These are phyloP conservation scores for Hecatera dysodea DNA, from an alignment of 2,888 invertebrate species.

Conservation along the genomic window DNA sequence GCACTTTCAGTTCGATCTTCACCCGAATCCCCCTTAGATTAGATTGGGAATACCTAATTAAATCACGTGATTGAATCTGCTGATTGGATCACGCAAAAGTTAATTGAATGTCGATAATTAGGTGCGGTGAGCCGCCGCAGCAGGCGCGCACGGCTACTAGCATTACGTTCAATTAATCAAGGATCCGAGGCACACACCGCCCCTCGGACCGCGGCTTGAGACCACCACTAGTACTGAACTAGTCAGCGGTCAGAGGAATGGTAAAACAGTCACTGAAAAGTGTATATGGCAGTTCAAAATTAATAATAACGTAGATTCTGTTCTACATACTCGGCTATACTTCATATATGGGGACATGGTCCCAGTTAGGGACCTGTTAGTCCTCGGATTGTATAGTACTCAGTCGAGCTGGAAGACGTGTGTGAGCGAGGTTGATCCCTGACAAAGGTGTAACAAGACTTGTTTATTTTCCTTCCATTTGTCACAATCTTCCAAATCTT, in stretches of 20 bases:
- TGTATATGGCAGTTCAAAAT: background rate
- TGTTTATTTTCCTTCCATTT: conserved; percentile 36
- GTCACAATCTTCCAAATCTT: conserved; percentile 19
- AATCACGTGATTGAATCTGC: conserved; percentile 46
- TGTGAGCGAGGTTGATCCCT: conserved; percentile 17
- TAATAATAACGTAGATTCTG: background rate
- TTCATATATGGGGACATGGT: no score
- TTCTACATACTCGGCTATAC: background rate
- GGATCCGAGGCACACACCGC: conserved; percentile 16
- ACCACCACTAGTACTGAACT: conserved; percentile 19
- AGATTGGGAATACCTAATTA: conserved; percentile 40
- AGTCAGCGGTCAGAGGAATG: background rate
- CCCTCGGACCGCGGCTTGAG: background rate
- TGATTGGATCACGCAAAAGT: conserved; percentile 60
- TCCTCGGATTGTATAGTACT: background rate
- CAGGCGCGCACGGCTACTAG: conserved; percentile 23
- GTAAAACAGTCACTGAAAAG: background rate
- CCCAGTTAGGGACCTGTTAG: no score
- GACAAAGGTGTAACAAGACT: conserved; percentile 11
- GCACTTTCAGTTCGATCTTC: conserved; percentile 21
- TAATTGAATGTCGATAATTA: conserved; percentile 61
- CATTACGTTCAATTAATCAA: conserved; percentile 45
- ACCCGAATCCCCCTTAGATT: conserved; percentile 6
- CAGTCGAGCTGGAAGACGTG: no score
- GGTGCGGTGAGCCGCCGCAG: conserved; percentile 49